Percentiles rank a stretch among this genome's conserved stretches.
These are phyloP conservation scores for Bubalus kerabau DNA, from an alignment of 2,113 vertebrate genomes.

Conservation along the genomic window DNA sequence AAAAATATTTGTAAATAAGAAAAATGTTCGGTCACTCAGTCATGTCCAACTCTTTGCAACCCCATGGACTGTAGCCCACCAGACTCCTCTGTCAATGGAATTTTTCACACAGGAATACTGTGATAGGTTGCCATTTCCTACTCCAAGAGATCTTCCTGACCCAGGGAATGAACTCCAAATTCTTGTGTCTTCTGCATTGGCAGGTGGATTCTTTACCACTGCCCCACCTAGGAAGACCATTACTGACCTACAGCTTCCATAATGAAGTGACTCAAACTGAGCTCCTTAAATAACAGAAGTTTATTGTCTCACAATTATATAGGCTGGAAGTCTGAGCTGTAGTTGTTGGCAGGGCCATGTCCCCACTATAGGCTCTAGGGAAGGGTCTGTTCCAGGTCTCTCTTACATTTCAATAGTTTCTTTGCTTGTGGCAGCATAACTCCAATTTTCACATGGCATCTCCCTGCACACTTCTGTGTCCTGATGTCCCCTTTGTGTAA, in stretches of 20 bases:
- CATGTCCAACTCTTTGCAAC: not conserved
- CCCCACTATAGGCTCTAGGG: not conserved
- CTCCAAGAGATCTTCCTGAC: not conserved
- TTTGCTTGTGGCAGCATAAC: not conserved
- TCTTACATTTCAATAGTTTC: not conserved
- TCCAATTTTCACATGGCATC: not conserved
- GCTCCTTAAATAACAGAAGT: not conserved
- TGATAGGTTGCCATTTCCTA: not conserved
- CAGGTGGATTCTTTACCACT: not conserved
- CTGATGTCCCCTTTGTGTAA: not conserved
- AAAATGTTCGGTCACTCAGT: not conserved
- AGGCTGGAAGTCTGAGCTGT: not conserved
- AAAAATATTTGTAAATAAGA: not conserved
- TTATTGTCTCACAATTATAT: not conserved
- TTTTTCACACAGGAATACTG: not conserved
- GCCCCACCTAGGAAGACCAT: not conserved
- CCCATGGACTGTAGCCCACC: not conserved
- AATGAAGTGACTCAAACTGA: not conserved
- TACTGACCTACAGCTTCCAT: not conserved
- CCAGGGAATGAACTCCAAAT: not conserved
- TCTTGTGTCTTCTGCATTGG: not conserved
- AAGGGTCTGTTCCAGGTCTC: not conserved
- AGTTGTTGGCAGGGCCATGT: not conserved
- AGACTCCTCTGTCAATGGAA: not conserved
- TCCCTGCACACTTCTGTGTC: not conserved